These are phyloP conservation scores for Ephestia elutella DNA, from an alignment of 1,140 invertebrate genomes.

Conservation along the genomic window DNA sequence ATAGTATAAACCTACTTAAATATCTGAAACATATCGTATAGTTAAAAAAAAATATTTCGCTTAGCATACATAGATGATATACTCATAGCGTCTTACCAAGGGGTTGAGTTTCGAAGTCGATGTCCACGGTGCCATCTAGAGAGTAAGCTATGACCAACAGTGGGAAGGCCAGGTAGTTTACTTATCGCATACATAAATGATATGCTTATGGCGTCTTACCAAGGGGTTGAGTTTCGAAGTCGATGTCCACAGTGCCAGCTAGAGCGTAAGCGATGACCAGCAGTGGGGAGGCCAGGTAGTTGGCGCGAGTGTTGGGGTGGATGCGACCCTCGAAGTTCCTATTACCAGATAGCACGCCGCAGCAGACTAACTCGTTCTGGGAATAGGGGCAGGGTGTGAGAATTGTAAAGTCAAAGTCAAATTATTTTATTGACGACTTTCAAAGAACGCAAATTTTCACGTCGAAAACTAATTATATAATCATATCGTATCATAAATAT, in stretches of 20 bases:
- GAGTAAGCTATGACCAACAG: constrained; percentile 97
- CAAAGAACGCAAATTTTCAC: no score
- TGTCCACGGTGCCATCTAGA: constrained; percentile 93
- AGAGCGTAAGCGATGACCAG: constrained; percentile 98
- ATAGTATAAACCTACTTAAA: no score
- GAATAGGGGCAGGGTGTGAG: no score
- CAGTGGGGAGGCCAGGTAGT: constrained; percentile 96
- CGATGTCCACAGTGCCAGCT: constrained; percentile 94
- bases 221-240: constrained; percentile 93
- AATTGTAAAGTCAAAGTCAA: no score
- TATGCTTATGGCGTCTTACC: no score
- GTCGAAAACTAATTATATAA: no score
- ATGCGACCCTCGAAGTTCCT: constrained; percentile 98
- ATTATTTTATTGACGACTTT: no score
- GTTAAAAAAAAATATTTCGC: no score
- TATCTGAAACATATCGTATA: no score
- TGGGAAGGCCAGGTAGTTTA: constrained; percentile 98
- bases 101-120: constrained; percentile 94
- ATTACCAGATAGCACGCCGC: constrained; percentile 96
- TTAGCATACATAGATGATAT: no score
- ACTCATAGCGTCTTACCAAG: constrained; percentile 83
- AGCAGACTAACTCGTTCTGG: constrained; percentile 92
- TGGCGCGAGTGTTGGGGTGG: constrained; percentile 96
- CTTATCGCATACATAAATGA: no score
- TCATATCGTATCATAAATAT: no score